Conservation (phyloP, 2,888 invertebrate species). For the Parochlus steinenii region DNA sequence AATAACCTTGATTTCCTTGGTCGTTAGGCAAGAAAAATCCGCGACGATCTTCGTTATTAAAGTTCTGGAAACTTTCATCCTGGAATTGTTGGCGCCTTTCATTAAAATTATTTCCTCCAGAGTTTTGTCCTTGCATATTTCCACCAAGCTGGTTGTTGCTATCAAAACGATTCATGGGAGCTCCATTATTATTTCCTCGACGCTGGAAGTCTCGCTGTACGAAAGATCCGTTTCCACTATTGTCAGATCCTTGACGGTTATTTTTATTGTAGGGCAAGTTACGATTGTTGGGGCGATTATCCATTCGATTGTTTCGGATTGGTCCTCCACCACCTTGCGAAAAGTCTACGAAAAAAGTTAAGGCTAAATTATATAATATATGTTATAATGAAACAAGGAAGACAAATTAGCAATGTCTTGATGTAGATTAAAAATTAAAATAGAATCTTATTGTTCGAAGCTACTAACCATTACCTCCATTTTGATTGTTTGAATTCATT, state of each 20-base stretch:
- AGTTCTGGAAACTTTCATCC: not conserved
- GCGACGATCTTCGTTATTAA: conserved; percentile 22
- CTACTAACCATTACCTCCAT: conserved; percentile 5
- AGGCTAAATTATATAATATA: no score
- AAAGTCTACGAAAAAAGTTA: no score
- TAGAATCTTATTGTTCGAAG: conserved; percentile 4
- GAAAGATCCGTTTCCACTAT: conserved; percentile 14
- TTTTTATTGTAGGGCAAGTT: conserved; percentile 8
- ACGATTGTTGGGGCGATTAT: conserved; percentile 8
- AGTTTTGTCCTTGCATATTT: not conserved
- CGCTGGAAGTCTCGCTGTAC: conserved; percentile 6
- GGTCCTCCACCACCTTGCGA: conserved; percentile 26
- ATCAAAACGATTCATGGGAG: conserved; percentile 23
- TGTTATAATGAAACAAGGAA: no score
- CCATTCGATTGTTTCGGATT: conserved; percentile 14
- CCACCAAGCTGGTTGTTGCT: conserved; percentile 25
- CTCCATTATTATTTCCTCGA: conserved; percentile 2
- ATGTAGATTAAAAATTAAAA: not conserved
- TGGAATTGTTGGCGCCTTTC: conserved; percentile 2
- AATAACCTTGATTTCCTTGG: conserved; percentile 11
- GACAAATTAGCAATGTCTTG: no score
- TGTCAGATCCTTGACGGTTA: conserved; percentile 7
- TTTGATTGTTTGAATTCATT: not conserved
- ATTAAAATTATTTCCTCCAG: conserved; percentile 5
- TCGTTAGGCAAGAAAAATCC: conserved; percentile 24